Evolutionary conservation across 2,797 vertebrate genomes (phyloP).

Genomic region (Leptatherina wallacei): DNA sequence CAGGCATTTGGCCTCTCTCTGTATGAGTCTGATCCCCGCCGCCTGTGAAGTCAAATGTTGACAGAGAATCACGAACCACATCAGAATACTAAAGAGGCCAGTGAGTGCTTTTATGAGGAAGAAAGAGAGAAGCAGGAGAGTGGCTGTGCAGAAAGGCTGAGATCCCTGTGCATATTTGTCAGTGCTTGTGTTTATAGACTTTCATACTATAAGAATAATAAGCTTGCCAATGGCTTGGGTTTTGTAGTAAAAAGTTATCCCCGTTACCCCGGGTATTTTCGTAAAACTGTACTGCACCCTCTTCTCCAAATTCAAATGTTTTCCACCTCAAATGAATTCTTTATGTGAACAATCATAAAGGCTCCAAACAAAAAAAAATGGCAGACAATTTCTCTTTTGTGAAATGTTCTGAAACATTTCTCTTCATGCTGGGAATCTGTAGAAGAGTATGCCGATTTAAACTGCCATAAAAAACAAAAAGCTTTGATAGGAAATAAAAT

Average conservation of each 20-base stretch:
- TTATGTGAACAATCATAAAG: constrained; percentile 25
- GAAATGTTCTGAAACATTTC: constrained; percentile 31
- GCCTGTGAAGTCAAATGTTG: constrained; percentile 74
- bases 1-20: constrained; percentile 56
- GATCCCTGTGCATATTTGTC: constrained; percentile 2
- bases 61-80: constrained; percentile 66
- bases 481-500: constrained; percentile 29
- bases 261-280: constrained; percentile 12
- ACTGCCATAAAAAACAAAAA: constrained; percentile 26
- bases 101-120: constrained; percentile 48
- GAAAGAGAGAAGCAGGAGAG: constrained; percentile 2
- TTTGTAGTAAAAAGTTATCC: constrained; percentile 31
- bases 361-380: background rate
- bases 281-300: constrained; percentile 4
- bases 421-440: constrained; percentile 12
- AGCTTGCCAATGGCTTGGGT: constrained; percentile 19
- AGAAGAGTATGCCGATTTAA: constrained; percentile 3
- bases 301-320: constrained; percentile 11
- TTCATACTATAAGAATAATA: constrained; percentile 41
- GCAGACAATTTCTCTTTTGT: constrained; percentile 11
- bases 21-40: constrained; percentile 60
- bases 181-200: constrained; percentile 18
- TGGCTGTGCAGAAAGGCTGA: background rate
- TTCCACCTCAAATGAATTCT: constrained; percentile 33
- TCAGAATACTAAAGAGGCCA: constrained; percentile 72